Percentiles rank a stretch among this genome's conserved stretches.
phyloP scores from a whole-genome alignment of 2,113 vertebrate species.

The Phylloscopus trochilus region DNA sequence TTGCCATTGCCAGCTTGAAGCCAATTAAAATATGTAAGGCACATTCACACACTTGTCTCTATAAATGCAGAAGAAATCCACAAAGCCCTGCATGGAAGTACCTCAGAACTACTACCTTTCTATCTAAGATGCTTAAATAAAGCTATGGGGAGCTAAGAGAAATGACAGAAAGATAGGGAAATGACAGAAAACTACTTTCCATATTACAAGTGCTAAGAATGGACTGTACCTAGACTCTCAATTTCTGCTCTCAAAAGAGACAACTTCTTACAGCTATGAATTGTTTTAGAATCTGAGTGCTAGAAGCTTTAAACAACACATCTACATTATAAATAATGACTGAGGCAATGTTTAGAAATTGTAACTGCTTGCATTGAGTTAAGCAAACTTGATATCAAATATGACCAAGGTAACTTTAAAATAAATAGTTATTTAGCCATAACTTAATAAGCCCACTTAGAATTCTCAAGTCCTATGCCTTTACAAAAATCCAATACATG shows the following conservation, averaged over 20 bases:
- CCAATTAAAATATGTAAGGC: background rate
- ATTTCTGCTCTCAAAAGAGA: background rate
- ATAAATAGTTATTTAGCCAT: background rate
- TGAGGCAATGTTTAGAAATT: background rate
- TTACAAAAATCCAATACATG: background rate
- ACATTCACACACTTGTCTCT: background rate
- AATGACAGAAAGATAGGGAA: background rate
- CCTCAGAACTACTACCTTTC: background rate
- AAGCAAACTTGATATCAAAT: background rate
- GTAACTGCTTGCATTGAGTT: background rate
- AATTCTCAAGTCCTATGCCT: background rate
- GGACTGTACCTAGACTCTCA: background rate
- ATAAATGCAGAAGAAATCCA: background rate
- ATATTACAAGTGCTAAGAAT: background rate
- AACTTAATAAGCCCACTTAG: background rate
- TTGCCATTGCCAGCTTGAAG: background rate
- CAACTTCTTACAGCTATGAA: background rate
- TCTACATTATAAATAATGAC: background rate
- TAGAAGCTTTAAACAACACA: background rate
- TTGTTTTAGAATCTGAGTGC: background rate
- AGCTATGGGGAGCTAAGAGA: background rate
- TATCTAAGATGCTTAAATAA: background rate
- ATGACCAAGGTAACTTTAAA: background rate
- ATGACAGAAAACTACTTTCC: background rate
- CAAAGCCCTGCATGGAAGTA: background rate